These are phyloP conservation scores for Dicranocentrus wangi DNA, from an alignment of 2,888 invertebrate genomes.

Conservation along the genomic window DNA sequence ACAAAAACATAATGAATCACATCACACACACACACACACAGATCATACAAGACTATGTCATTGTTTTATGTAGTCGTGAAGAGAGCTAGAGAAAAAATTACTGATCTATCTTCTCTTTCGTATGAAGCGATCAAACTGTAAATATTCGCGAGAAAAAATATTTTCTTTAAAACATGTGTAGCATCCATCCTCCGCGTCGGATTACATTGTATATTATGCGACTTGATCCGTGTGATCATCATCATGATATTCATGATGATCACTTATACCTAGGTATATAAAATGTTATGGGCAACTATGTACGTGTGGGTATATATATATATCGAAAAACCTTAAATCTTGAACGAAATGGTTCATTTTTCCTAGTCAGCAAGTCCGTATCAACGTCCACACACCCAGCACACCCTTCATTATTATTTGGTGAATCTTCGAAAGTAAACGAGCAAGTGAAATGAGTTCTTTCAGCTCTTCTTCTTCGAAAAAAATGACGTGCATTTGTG, in stretches of 20 bases:
- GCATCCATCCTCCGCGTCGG: slow-evolving; percentile 27
- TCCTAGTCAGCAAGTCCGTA: slow-evolving; percentile 1
- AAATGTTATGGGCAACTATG: too few species aligned
- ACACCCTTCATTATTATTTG: slow-evolving; percentile 11
- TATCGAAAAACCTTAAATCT: slow-evolving; percentile 21
- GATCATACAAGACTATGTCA: slow-evolving; percentile 37
- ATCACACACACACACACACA: too few species aligned
- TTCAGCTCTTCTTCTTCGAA: slow-evolving; percentile 3
- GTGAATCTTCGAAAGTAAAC: background rate
- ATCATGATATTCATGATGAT: too few species aligned
- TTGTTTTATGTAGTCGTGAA: slow-evolving; percentile 31
- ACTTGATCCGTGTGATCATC: too few species aligned
- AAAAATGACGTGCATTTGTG: background rate
- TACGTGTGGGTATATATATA: too few species aligned
- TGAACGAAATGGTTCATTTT: slow-evolving; percentile 17
- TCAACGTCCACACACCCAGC: background rate
- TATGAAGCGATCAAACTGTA: background rate
- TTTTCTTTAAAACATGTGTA: background rate
- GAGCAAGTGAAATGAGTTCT: slow-evolving; percentile 6
- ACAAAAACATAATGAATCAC: too few species aligned
- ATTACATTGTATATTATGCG: slow-evolving; percentile 5
- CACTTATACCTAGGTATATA: too few species aligned
- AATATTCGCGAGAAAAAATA: slow-evolving; percentile 2
- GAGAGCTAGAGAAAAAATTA: background rate
- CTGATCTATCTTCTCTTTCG: slow-evolving; percentile 4